Percentiles rank a stretch among this genome's conserved stretches.
These are phyloP conservation scores for Drosophila paulistorum DNA, from an alignment of 1,140 invertebrate genomes.

Conservation along the genomic window DNA sequence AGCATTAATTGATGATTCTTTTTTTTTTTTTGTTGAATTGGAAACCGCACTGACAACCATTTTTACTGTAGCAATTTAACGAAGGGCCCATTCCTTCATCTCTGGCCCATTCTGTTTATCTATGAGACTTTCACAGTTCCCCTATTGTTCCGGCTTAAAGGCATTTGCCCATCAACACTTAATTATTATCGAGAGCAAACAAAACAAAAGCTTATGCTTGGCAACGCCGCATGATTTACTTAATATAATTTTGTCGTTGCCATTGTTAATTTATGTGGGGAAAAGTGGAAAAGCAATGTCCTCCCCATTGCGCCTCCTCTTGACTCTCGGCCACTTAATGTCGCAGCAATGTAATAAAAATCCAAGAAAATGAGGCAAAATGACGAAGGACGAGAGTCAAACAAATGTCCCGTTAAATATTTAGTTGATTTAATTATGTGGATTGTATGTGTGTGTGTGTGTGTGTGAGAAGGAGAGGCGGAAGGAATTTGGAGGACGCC, in stretches of 20 bases:
- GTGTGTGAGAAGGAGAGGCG: background rate
- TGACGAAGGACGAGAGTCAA: conserved; percentile 39
- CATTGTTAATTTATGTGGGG: conserved; percentile 65
- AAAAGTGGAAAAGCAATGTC: background rate
- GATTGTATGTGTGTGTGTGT: conserved; percentile 24
- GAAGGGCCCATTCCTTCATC: background rate
- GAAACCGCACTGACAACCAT: background rate
- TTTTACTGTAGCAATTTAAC: background rate
- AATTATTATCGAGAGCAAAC: conserved; percentile 40
- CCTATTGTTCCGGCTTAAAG: conserved; percentile 12
- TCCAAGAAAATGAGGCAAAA: conserved; percentile 48
- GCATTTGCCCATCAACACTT: conserved; percentile 37
- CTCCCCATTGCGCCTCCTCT: background rate
- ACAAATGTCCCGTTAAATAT: conserved; percentile 80
- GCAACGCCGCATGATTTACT: conserved; percentile 63
- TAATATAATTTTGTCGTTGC: conserved; percentile 58
- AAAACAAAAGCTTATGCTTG: conserved; percentile 23
- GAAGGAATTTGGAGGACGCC: conserved; percentile 17
- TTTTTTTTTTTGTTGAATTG: too few relatives aligned
- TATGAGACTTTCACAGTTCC: background rate
- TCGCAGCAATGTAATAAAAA: conserved; percentile 72
- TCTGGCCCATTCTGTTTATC: background rate
- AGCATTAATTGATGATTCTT: too few relatives aligned
- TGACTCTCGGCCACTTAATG: conserved; percentile 67
- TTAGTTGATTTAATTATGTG: conserved; percentile 81